phyloP scores from a whole-genome alignment of 1,140 invertebrate species.

The Magallana ariakensis region DNA sequence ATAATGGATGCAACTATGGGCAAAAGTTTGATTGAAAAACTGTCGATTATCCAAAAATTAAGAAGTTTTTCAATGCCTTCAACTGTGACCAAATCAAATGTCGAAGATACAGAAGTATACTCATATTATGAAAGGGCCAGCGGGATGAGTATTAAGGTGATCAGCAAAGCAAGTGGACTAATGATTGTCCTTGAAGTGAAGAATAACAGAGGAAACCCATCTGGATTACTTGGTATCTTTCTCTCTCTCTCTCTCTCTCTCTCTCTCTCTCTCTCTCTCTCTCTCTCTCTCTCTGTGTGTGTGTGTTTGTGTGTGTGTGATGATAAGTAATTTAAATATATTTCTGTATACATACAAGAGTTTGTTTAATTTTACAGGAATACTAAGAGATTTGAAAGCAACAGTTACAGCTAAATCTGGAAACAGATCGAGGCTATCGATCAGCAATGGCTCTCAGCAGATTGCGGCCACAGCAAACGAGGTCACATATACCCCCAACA shows the following conservation, averaged over 20 bases:
- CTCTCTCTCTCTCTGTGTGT: neutral
- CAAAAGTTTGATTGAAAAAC: neutral
- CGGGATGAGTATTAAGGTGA: neutral
- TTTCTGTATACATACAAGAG: no score
- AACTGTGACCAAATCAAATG: neutral
- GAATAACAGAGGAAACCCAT: neutral
- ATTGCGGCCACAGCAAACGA: neutral
- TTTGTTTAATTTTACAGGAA: neutral
- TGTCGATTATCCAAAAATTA: neutral
- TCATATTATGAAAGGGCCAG: neutral
- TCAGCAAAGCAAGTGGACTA: neutral
- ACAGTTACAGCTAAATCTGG: neutral
- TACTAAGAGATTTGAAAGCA: neutral
- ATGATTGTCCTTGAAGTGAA: neutral
- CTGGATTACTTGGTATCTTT: neutral
- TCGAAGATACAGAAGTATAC: no score
- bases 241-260: neutral
- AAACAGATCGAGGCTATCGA: neutral
- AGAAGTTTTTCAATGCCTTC: neutral
- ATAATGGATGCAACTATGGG: slow-evolving; percentile 5
- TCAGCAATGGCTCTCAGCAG: neutral
- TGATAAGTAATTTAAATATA: no score
- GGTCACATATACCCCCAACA: neutral
- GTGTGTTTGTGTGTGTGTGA: no score
- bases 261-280: neutral